These are phyloP conservation scores for Thalassarche chlororhynchos DNA, from an alignment of 2,113 vertebrate species.

Conservation along the genomic window DNA sequence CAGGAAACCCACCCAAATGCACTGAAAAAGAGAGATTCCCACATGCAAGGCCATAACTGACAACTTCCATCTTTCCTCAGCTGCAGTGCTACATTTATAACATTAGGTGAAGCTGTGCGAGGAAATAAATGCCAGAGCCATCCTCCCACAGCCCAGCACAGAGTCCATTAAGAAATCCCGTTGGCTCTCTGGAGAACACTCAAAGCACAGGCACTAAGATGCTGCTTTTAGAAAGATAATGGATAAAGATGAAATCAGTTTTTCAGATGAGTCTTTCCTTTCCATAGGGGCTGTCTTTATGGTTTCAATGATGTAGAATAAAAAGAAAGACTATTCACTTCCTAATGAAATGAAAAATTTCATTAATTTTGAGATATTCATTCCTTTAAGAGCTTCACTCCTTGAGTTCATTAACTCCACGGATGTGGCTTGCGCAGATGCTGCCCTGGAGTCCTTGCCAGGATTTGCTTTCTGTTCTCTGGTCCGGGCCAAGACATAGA, in stretches of 20 bases:
- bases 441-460: neutral
- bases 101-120: neutral
- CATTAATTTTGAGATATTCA: constrained; percentile 43
- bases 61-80: neutral
- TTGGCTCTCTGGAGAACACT: constrained; percentile 32
- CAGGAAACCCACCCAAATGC: neutral
- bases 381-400: constrained; percentile 33
- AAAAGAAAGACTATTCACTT: constrained; percentile 20
- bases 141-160: neutral
- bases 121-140: neutral
- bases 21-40: neutral
- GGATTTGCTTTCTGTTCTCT: neutral
- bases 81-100: neutral
- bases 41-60: neutral
- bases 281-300: constrained; percentile 31
- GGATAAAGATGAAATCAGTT: constrained; percentile 37
- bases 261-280: constrained; percentile 25
- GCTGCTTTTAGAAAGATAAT: constrained; percentile 36
- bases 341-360: constrained; percentile 62
- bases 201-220: constrained; percentile 7
- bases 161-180: constrained; percentile 14
- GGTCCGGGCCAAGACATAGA: neutral
- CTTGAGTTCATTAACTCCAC: neutral
- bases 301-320: neutral
- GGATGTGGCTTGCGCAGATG: neutral